Evolutionary conservation across 2,113 vertebrate genomes (phyloP).

Genomic region (Okapia johnstoni): DNA sequence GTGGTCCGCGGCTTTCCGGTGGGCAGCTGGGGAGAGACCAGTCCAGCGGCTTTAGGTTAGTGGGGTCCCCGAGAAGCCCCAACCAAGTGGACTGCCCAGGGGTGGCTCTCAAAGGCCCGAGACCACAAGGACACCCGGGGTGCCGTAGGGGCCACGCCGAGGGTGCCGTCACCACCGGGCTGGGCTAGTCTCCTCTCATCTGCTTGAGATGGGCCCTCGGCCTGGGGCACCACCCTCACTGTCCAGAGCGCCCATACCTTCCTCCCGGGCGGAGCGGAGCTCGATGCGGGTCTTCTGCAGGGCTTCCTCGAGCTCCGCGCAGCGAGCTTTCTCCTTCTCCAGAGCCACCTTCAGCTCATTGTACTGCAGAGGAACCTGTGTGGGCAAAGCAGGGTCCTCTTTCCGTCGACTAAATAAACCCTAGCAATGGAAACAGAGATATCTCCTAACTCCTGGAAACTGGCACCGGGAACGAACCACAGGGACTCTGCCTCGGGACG

Average conservation of each 20-base stretch:
- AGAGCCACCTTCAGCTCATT: conserved; percentile 96
- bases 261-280: conserved; percentile 93
- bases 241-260: conserved; percentile 83
- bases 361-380: conserved; percentile 97
- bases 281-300: conserved; percentile 98
- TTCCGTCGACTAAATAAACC: conserved; percentile 97
- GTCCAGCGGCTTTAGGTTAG: conserved; percentile 16
- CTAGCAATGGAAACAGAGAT: conserved; percentile 90
- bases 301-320: conserved; percentile 95
- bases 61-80: background rate
- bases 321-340: conserved; percentile 96
- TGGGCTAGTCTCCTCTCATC: background rate
- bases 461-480: conserved; percentile 78
- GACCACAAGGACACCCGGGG: background rate
- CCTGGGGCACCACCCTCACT: background rate
- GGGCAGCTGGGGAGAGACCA: conserved; percentile 84
- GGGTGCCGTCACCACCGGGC: background rate
- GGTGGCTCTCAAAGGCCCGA: background rate
- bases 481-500: conserved; percentile 78
- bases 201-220: background rate
- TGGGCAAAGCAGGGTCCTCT: conserved; percentile 94
- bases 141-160: background rate
- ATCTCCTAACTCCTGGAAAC: conserved; percentile 88
- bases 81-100: background rate
- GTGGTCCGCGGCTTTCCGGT: conserved; percentile 94